A percentile compares a stretch with the other conserved stretches of the same genome.
phyloP scores from a whole-genome alignment of 2,797 vertebrate genomes.

The Urophycis tenuis region DNA sequence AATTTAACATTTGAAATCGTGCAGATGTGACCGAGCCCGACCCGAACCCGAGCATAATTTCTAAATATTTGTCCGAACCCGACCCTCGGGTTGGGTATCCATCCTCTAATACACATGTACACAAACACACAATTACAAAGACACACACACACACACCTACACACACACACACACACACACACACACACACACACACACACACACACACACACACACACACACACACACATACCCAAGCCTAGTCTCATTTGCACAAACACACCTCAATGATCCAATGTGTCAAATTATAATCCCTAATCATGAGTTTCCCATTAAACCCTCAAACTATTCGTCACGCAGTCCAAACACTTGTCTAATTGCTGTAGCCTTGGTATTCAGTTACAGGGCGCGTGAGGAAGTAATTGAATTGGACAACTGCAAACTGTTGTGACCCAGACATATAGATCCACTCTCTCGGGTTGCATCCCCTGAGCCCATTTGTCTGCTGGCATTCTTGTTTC shows the following conservation, averaged over 20 bases:
- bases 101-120: no score
- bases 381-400: constrained; percentile 17
- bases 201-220: neutral
- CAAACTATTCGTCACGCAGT: constrained; percentile 35
- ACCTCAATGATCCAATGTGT: constrained; percentile 15
- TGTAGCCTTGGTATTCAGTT: constrained; percentile 31
- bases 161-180: neutral
- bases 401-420: constrained; percentile 41
- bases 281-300: constrained; percentile 45
- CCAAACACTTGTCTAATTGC: constrained; percentile 45
- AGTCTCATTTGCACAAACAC: neutral
- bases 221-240: neutral
- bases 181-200: neutral
- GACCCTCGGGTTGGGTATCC: no score
- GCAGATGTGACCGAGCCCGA: no score
- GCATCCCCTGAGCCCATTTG: constrained; percentile 48
- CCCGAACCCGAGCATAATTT: no score
- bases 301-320: constrained; percentile 45
- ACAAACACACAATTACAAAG: neutral
- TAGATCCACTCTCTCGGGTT: constrained; percentile 59
- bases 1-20: no score
- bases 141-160: neutral
- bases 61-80: no score
- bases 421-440: constrained; percentile 49
- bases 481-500: constrained; percentile 8